Conservation (phyloP, 2,797 vertebrate genomes). For the Alca torda region DNA sequence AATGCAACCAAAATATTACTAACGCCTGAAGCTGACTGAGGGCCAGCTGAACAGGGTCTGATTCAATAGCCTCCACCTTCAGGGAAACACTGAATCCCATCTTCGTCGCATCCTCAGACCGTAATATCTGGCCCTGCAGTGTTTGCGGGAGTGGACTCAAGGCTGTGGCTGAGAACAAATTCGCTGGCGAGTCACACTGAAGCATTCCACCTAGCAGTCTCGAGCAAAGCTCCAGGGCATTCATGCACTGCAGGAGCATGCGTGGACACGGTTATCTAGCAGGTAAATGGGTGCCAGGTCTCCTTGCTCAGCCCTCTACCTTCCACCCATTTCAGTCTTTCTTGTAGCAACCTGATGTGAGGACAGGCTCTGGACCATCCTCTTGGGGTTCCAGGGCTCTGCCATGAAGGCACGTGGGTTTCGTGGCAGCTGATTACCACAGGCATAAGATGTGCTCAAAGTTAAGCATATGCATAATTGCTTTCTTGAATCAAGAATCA, state of each 20-base stretch:
- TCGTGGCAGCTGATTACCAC: not conserved
- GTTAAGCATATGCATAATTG: not conserved
- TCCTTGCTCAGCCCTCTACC: not conserved
- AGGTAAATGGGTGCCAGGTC: not conserved
- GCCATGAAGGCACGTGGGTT: not conserved
- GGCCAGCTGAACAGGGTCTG: not conserved
- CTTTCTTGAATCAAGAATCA: not conserved
- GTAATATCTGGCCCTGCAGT: not conserved
- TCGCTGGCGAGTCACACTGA: not conserved
- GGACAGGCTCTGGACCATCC: not conserved
- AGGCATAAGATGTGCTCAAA: not conserved
- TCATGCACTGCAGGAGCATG: fast-evolving
- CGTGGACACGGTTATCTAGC: fast-evolving
- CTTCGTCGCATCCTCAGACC: not conserved
- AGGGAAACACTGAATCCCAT: not conserved
- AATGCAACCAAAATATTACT: not conserved
- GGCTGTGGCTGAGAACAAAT: not conserved
- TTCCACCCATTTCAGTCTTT: not conserved
- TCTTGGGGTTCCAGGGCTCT: not conserved
- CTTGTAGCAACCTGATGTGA: not conserved
- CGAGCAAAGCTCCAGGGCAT: not conserved
- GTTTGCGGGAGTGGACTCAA: not conserved
- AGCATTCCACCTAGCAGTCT: not conserved
- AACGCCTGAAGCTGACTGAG: not conserved
- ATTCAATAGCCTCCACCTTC: not conserved